These are phyloP conservation scores for Saccopteryx bilineata DNA, from an alignment of 2,113 vertebrate species.

Conservation along the genomic window DNA sequence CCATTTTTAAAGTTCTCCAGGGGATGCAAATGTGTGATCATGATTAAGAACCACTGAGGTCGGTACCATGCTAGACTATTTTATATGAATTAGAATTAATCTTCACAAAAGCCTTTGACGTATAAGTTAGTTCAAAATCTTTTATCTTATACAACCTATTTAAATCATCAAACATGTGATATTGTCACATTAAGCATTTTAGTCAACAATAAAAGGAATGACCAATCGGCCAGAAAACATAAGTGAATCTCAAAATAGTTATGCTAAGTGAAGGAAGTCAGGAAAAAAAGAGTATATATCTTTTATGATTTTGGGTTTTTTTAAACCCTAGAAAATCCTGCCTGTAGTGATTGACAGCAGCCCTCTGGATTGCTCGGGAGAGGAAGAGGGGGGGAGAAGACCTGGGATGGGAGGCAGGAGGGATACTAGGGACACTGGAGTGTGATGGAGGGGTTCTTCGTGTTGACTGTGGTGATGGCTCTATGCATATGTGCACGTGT, in stretches of 20 bases:
- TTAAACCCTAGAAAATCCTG: background rate
- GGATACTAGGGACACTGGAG: fast-evolving
- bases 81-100: too few relatives aligned
- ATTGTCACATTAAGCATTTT: too few relatives aligned
- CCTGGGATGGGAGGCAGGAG: background rate
- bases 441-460: background rate
- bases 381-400: background rate
- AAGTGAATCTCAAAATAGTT: background rate
- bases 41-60: too few relatives aligned
- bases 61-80: too few relatives aligned
- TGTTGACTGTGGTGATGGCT: background rate
- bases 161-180: too few relatives aligned
- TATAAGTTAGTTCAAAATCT: too few relatives aligned
- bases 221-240: background rate
- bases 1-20: too few relatives aligned
- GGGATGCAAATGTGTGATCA: too few relatives aligned
- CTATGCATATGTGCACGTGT: background rate
- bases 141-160: too few relatives aligned
- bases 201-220: background rate
- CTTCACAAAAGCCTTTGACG: too few relatives aligned
- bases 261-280: background rate
- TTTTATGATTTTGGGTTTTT: background rate
- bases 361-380: background rate
- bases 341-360: background rate
- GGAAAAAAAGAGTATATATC: background rate